Evolutionary conservation across 2,113 vertebrate species (phyloP), one percentile per base, ranked within the genome.

Genomic region (Ictidomys tridecemlineatus): DNA sequence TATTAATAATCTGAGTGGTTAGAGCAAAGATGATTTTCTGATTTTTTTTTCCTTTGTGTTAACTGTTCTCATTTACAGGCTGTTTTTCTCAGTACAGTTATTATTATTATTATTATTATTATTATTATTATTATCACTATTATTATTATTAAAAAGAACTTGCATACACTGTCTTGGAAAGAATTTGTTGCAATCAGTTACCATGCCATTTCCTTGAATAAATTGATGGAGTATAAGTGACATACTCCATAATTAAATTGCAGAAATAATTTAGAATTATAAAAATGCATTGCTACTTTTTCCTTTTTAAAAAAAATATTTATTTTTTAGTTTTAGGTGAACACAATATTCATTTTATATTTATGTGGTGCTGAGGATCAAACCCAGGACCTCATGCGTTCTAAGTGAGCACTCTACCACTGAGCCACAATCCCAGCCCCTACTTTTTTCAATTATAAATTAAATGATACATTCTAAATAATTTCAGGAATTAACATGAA

Each of bases 401-500:
- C 7, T 2, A 51, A 13, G 51, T 13, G 5, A 51, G 51, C 13
- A 14, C 51, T 51, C 13, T 51, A 51, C 51, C 51, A 51, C 51
- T 13, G 51, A 51, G 13, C 51, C 51, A 51, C 51, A 51, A 51
- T 14, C 51, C 51, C 51, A 51, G 51, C 51, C 51, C 13, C 51
- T 51, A 51, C 17, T 22, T 58, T 17, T 94, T 83, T 18, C 85
- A 5, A 84, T 69, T 67, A 30, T 51, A 77, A 7, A 69, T 42
- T 0, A 80, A 97, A 87, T 96, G 89, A 32, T 7, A 95, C 22
- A 86, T 93, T 96, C 95, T 74, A 96, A 87, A 67, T n/a, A 42
- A 85, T 78, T 67, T 79, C 83, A 78, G 5, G 3, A 85, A 20
- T 39, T 34, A 92, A 76, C 12, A 26, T 58, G 4, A 91, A 91